Evolutionary conservation across 2,113 vertebrate genomes (phyloP), one percentile per base, ranked within the genome.

Genomic region (Elachura formosa): DNA sequence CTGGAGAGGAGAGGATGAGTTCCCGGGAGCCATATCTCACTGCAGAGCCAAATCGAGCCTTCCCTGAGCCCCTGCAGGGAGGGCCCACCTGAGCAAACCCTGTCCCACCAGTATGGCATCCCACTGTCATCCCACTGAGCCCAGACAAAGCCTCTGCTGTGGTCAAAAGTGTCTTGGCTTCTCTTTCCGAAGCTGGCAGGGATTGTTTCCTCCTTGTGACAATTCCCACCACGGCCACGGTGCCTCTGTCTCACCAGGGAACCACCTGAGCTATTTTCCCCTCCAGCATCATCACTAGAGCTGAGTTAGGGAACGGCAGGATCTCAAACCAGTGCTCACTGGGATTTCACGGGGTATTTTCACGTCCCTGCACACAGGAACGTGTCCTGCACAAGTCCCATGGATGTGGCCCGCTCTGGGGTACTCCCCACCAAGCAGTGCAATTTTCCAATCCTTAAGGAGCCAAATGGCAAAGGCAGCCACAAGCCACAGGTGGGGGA

Each of bases 401-500:
- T 1, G 19, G 36, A 3, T 3, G 3, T 17, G 55, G 49, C 20
- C 9, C 1, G 1, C 7, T 9, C 17, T 16, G 29, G 45, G 26
- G 26, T 8, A 13, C 28, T 1, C 41, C 21, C 2, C 3, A 2
- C 3, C 34, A 41, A 33, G 20, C 22, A 29, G 5, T 0, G 6
- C 41, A 10, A 28, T 38, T 72, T 49, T 24, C 56, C 52, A 29
- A 1, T 1, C 31, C 20, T 69, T 3, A 28, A 67, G 62, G 34
- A 84, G 20, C 28, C 31, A 26, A 38, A 54, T 0, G 2, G 11
- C 26, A 51, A 78, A 64, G 24, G 40, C 61, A 74, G 51, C n/a
- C 5, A 1, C 45, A 55, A 22, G 0, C 16, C 1, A 4, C 11
- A 8, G 0, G 3, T 43, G 12, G 16, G 5, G 33, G 46, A 38